Percentiles rank a stretch among this genome's conserved stretches.
These are phyloP conservation scores for Heliconius erato DNA, from an alignment of 2,888 invertebrate genomes.

Conservation along the genomic window DNA sequence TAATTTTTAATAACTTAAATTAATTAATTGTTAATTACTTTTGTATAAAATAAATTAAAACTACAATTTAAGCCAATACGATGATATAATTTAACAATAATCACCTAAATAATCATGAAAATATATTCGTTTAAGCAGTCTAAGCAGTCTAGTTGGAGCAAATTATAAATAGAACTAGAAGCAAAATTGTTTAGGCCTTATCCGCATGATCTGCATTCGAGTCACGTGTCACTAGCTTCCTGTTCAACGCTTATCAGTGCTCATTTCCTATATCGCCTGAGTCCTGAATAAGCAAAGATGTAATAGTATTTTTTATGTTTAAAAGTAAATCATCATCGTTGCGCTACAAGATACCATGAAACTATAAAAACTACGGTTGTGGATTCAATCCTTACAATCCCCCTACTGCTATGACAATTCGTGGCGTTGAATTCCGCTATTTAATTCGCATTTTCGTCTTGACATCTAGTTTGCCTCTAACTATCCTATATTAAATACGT, in stretches of 20 bases:
- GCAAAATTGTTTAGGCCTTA: slow-evolving; percentile 12
- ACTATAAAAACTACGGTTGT: not conserved
- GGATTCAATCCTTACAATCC: too few species aligned
- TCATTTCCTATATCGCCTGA: slow-evolving; percentile 45
- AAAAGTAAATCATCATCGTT: not conserved
- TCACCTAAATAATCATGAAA: not conserved
- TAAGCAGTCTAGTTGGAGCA: not conserved
- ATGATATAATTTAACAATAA: too few species aligned
- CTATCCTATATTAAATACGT: too few species aligned
- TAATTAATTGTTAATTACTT: too few species aligned
- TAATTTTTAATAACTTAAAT: too few species aligned
- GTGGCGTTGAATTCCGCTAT: too few species aligned
- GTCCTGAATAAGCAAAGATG: slow-evolving; percentile 15
- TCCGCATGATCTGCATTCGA: slow-evolving; percentile 37
- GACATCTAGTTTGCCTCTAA: too few species aligned
- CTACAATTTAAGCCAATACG: too few species aligned
- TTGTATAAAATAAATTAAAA: too few species aligned
- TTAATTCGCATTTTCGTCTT: too few species aligned
- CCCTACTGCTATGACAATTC: too few species aligned
- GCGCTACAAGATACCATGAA: not conserved
- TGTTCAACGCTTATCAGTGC: slow-evolving; percentile 40
- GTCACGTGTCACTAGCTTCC: slow-evolving; percentile 37
- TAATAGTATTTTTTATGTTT: not conserved
- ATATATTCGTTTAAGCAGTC: too few species aligned
- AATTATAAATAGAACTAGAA: slow-evolving; percentile 1